These are phyloP conservation scores for Drymonia ruficornis DNA, from an alignment of 2,888 invertebrate species.

Conservation along the genomic window DNA sequence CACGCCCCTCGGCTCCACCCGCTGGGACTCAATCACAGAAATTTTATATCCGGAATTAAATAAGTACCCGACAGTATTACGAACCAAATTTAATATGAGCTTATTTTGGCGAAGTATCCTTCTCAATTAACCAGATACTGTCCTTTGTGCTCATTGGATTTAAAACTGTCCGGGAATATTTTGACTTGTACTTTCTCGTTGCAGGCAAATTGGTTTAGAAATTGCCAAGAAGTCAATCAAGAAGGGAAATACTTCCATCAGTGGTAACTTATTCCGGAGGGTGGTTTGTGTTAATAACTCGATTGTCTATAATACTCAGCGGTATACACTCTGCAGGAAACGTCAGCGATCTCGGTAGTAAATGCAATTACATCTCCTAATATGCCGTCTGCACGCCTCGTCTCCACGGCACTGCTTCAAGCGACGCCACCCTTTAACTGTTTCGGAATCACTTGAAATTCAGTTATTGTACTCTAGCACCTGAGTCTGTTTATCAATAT, in stretches of 20 bases:
- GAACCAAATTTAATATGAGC: slow-evolving; percentile 79
- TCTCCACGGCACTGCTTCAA: slow-evolving; percentile 50
- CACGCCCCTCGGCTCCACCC: slow-evolving; percentile 83
- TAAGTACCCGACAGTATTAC: slow-evolving; percentile 82
- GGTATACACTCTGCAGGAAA: slow-evolving; percentile 73
- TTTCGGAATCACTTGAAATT: slow-evolving; percentile 69
- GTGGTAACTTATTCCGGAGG: slow-evolving; percentile 73
- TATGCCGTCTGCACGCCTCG: slow-evolving; percentile 76
- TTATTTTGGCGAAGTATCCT: slow-evolving; percentile 73
- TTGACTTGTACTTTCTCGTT: slow-evolving; percentile 27
- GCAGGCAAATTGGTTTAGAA: slow-evolving; percentile 34
- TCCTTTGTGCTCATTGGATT: slow-evolving; percentile 47
- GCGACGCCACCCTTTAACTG: slow-evolving; percentile 71
- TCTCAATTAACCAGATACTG: slow-evolving; percentile 68
- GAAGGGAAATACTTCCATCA: slow-evolving; percentile 76
- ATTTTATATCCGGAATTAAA: slow-evolving; percentile 86
- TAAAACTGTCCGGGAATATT: slow-evolving; percentile 31
- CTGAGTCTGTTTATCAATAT: slow-evolving; percentile 51
- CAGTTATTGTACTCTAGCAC: slow-evolving; percentile 64
- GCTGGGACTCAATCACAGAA: slow-evolving; percentile 85
- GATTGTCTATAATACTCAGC: slow-evolving; percentile 78
- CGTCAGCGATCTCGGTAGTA: slow-evolving; percentile 79
- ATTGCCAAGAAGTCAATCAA: slow-evolving; percentile 61
- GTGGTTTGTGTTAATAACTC: slow-evolving; percentile 80
- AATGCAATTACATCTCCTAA: slow-evolving; percentile 82